phyloP scores from a whole-genome alignment of 2,113 vertebrate species.

The Natator depressus region DNA sequence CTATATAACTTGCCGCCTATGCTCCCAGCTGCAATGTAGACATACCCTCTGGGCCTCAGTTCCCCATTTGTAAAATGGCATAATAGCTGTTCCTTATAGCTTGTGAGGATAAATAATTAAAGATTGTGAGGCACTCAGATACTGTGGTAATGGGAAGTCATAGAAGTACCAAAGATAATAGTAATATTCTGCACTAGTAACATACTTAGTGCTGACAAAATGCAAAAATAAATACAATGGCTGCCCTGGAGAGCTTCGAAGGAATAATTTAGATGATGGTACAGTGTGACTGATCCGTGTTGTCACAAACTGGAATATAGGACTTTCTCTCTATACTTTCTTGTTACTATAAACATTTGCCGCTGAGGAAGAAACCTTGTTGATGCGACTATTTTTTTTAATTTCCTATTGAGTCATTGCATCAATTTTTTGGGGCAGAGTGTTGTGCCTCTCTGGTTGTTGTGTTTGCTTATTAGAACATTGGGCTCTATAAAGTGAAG shows the following conservation, averaged over 20 bases:
- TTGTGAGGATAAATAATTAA: background rate
- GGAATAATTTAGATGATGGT: background rate
- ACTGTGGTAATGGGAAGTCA: background rate
- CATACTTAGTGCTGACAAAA: background rate
- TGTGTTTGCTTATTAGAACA: background rate
- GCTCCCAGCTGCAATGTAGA: too few relatives aligned
- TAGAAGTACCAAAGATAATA: background rate
- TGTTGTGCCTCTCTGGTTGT: background rate
- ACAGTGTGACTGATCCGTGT: background rate
- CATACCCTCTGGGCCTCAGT: background rate
- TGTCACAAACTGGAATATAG: background rate
- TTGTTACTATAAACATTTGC: background rate
- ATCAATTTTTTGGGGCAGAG: background rate
- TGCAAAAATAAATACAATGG: background rate
- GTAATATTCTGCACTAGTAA: background rate
- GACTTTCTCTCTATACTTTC: background rate
- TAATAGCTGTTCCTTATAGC: background rate
- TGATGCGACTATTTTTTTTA: background rate
- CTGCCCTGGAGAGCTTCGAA: background rate
- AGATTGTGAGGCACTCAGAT: background rate
- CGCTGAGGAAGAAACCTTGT: background rate
- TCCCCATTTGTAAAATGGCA: background rate
- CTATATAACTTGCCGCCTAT: too few relatives aligned
- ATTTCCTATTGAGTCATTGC: background rate
- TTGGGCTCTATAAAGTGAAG: background rate